Conservation (phyloP, 2,797 vertebrate genomes). For the Hyperoplus immaculatus region DNA sequence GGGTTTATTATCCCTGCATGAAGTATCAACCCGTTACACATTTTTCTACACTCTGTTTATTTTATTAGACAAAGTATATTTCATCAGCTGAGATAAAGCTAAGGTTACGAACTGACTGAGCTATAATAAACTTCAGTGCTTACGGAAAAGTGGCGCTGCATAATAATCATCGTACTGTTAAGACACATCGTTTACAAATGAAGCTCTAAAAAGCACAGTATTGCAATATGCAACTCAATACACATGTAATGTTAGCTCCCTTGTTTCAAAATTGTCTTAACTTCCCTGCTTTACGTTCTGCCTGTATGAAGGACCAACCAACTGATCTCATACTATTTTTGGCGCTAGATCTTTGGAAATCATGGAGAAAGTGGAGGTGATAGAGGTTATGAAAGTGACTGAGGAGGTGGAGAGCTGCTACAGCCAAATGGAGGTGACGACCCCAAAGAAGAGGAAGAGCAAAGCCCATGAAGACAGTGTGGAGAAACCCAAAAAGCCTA, state of each 20-base stretch:
- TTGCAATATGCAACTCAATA: neutral
- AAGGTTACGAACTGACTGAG: neutral
- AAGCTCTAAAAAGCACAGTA: neutral
- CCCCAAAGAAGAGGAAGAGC: conserved; percentile 93
- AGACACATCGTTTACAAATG: neutral
- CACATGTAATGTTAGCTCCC: neutral
- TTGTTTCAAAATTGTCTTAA: neutral
- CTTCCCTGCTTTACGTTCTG: neutral
- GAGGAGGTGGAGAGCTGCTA: conserved; percentile 93
- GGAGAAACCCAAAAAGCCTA: conserved; percentile 93
- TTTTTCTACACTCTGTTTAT: neutral
- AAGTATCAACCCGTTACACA: neutral
- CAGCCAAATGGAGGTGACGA: conserved; percentile 84
- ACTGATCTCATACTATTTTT: neutral
- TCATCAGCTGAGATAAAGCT: neutral
- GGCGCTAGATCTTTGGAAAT: conserved; percentile 41
- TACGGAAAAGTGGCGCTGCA: neutral
- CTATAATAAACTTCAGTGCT: neutral
- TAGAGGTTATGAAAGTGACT: conserved; percentile 90
- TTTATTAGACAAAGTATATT: conserved; percentile 6
- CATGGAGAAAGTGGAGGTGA: conserved; percentile 86
- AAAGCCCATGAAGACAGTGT: conserved; percentile 85
- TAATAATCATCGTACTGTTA: neutral
- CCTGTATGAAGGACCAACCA: neutral
- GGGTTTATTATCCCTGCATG: neutral